Percentiles rank a stretch among this genome's conserved stretches.
These are phyloP conservation scores for Echiichthys vipera DNA, from an alignment of 2,797 vertebrate species.

Conservation along the genomic window DNA sequence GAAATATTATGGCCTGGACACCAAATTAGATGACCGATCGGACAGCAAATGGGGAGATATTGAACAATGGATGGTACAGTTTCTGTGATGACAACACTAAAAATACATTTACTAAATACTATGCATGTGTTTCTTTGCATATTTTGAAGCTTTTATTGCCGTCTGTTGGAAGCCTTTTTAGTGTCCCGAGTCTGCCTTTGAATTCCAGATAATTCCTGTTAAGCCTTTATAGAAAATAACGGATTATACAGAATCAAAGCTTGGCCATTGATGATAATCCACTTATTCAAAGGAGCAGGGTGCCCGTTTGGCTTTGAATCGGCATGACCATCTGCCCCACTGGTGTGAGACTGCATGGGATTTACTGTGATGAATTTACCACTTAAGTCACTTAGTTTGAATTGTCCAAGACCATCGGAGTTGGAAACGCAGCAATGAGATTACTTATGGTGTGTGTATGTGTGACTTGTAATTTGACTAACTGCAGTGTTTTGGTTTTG, in stretches of 20 bases:
- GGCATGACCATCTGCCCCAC: slow-evolving; percentile 58
- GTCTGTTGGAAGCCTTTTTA: slow-evolving; percentile 5
- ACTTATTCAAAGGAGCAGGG: slow-evolving; percentile 54
- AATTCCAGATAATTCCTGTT: slow-evolving; percentile 54
- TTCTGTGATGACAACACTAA: slow-evolving; percentile 19
- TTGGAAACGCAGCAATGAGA: not conserved
- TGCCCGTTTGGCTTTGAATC: slow-evolving; percentile 49
- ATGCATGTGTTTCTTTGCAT: slow-evolving; percentile 13
- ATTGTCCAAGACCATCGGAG: not conserved
- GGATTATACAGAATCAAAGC: slow-evolving; percentile 65
- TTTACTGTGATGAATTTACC: slow-evolving; percentile 22
- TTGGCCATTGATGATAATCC: slow-evolving; percentile 64
- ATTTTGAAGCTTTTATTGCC: slow-evolving; percentile 1
- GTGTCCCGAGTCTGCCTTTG: slow-evolving; percentile 13
- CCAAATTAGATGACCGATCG: slow-evolving; percentile 66
- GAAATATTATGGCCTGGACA: slow-evolving; percentile 96
- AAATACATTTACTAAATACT: not conserved
- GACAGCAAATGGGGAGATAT: slow-evolving; percentile 96
- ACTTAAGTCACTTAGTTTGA: slow-evolving; percentile 10
- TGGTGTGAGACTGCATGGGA: slow-evolving; percentile 54
- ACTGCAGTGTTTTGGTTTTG: not conserved
- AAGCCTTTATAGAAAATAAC: slow-evolving; percentile 56
- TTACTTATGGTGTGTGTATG: not conserved
- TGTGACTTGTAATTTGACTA: slow-evolving; percentile 20
- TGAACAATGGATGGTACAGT: slow-evolving; percentile 98